Evolutionary conservation across 2,113 vertebrate genomes (phyloP), one percentile per base, ranked within the genome.

Genomic region (Megaceryle torquata): DNA sequence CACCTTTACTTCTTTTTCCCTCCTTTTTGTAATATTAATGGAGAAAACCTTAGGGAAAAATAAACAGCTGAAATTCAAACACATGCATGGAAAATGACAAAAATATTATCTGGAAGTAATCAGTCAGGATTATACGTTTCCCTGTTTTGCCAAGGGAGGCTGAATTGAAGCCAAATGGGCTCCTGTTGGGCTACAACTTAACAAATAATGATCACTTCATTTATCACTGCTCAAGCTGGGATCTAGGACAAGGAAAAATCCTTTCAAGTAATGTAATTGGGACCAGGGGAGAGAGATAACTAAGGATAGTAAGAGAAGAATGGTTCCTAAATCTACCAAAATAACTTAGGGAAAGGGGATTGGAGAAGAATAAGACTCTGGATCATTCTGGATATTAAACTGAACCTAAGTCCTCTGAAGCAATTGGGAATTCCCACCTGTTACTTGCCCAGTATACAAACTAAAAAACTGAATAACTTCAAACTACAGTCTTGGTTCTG

Each of bases 41-140:
- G 37, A 63, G 53, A 44, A 90, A 78, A 77, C 33, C 53, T 70
- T 89, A 50, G 68, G 84, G 79, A 81, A 82, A 93, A 80, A 95
- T 60, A 74, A 97, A 91, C 44, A 63, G 56, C 88, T 93, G 80
- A 91, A 94, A 78, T 96, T 96, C 76, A 95, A 89, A 77, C 78
- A 61, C n/a, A 74, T 53, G 84, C 46, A 86, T 70, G 77, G 76
- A 93, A 96, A 97, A 88, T 87, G 82, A 95, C 72, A 97, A 95
- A 97, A 96, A 82, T 83, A 97, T 97, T 98, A 82, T 94, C 82
- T 93, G 90, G 91, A 87, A 96, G 46, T 96, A 95, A 97, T 97
- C 96, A 95, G 70, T 96, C 93, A 97, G 90, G 80, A 97, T 97
- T 97, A 96, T 83, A 39, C 82, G 96, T 87, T 96, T 79, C 76